Evolutionary conservation across 2,888 invertebrate genomes (phyloP).

Genomic region (Harmothoe impar): DNA sequence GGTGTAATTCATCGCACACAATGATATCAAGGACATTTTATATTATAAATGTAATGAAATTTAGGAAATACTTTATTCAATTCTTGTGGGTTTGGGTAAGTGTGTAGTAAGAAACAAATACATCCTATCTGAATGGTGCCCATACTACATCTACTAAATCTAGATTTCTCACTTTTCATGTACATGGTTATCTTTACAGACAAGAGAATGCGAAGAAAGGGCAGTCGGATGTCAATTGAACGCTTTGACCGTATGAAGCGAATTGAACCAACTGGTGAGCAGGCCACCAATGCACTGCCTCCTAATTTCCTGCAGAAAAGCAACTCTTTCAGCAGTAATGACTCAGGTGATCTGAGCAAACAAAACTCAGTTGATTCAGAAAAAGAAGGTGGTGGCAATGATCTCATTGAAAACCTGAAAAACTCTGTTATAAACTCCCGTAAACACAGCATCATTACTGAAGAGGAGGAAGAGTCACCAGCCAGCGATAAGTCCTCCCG

Average conservation of each 20-base stretch:
- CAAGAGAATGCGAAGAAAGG: conserved; percentile 65
- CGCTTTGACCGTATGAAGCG: conserved; percentile 26
- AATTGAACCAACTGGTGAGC: neutral
- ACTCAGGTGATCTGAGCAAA: conserved; percentile 32
- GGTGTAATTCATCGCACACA: no score
- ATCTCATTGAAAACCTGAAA: conserved; percentile 38
- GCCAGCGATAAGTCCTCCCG: conserved; percentile 44
- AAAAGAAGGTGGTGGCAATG: neutral
- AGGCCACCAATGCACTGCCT: neutral
- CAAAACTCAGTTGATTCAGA: conserved; percentile 37
- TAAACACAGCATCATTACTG: conserved; percentile 37
- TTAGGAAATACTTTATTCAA: no score
- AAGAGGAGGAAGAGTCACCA: conserved; percentile 50
- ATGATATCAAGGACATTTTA: no score
- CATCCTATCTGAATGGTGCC: no score
- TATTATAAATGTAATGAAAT: no score
- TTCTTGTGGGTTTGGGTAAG: no score
- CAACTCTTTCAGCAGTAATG: conserved; percentile 47
- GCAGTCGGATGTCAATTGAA: conserved; percentile 76
- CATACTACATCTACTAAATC: no score
- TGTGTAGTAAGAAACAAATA: no score
- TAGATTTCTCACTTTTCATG: no score
- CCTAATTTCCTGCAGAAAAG: conserved; percentile 36
- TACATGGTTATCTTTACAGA: conserved; percentile 58
- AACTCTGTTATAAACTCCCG: neutral